These are phyloP conservation scores for Aramus guarauna DNA, from an alignment of 2,113 vertebrate genomes.

Conservation along the genomic window DNA sequence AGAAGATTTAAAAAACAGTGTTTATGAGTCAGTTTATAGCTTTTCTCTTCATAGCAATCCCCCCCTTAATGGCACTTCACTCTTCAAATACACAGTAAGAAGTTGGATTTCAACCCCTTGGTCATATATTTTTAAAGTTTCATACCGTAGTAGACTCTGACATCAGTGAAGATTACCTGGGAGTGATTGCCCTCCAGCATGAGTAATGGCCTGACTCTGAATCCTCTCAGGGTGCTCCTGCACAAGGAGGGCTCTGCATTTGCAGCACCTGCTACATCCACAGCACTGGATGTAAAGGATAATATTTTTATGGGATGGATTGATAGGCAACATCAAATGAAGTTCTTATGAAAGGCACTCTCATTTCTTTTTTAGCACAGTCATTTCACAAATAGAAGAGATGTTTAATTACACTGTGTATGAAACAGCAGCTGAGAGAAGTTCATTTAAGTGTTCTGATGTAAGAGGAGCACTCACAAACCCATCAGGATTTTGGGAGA, in stretches of 20 bases:
- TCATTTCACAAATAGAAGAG: background rate
- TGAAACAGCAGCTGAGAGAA: background rate
- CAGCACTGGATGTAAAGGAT: background rate
- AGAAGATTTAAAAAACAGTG: background rate
- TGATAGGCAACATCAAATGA: background rate
- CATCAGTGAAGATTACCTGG: background rate
- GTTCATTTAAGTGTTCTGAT: background rate
- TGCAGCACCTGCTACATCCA: background rate
- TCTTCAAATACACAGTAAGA: background rate
- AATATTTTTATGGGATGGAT: background rate
- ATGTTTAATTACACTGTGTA: background rate
- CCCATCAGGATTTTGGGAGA: background rate
- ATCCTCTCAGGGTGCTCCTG: background rate
- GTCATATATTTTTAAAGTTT: background rate
- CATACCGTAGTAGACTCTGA: background rate
- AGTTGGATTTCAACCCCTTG: background rate
- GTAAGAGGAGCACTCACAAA: background rate
- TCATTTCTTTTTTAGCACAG: background rate
- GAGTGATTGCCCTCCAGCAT: background rate
- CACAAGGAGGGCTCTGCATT: background rate
- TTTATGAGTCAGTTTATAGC: background rate
- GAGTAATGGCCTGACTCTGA: background rate
- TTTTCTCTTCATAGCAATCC: background rate
- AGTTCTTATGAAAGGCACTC: background rate
- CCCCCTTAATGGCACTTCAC: background rate